Evolutionary conservation across 2,113 vertebrate species (phyloP).

Genomic region (Caranx melampygus): DNA sequence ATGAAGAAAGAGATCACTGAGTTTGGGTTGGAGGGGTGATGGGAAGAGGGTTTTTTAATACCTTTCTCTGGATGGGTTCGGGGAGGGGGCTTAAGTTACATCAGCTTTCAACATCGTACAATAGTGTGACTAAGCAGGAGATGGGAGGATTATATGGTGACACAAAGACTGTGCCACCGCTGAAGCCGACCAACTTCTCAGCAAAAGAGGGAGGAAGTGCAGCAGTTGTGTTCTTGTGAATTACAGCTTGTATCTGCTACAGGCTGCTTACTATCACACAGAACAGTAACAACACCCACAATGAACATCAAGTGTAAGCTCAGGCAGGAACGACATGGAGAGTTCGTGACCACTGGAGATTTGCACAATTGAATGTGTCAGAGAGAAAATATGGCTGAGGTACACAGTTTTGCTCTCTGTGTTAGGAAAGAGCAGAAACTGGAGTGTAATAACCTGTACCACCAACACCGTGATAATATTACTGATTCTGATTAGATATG

Average conservation of each 20-base stretch:
- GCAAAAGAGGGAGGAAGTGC: background rate
- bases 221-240: conserved; percentile 1
- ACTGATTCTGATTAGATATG: conserved; percentile 46
- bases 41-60: conserved; percentile 38
- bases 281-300: background rate
- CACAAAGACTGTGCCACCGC: conserved; percentile 43
- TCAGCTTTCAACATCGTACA: conserved; percentile 74
- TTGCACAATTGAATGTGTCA: conserved; percentile 20
- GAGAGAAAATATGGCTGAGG: conserved; percentile 13
- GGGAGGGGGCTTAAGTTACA: conserved; percentile 62
- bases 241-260: conserved; percentile 6
- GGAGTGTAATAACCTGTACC: conserved; percentile 35
- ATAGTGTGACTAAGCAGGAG: conserved; percentile 60
- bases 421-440: conserved; percentile 17
- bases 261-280: background rate
- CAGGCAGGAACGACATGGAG: background rate
- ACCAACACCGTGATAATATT: conserved; percentile 32
- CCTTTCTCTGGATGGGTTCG: conserved; percentile 55
- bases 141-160: conserved; percentile 33
- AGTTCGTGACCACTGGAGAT: conserved; percentile 11
- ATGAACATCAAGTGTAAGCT: conserved; percentile 5
- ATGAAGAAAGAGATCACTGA: conserved; percentile 57
- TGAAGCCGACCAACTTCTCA: conserved; percentile 14
- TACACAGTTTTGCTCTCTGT: conserved; percentile 14
- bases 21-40: conserved; percentile 47